Percentiles rank a stretch among this genome's conserved stretches.
These are phyloP conservation scores for Phanerotoma sp. DNA, from an alignment of 2,888 invertebrate species.

Conservation along the genomic window DNA sequence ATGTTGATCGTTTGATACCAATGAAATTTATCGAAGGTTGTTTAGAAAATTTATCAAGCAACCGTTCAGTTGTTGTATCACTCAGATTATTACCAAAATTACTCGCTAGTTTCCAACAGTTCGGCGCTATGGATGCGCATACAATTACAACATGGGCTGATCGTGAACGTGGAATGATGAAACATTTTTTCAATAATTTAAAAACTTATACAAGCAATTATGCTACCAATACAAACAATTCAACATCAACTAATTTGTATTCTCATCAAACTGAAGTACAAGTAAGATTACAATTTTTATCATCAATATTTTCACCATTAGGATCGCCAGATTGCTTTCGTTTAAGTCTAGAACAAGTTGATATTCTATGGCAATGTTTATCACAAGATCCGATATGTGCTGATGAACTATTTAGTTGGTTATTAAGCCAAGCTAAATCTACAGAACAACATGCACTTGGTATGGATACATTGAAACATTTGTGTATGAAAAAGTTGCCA, in stretches of 20 bases:
- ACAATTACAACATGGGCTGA: conserved; percentile 90
- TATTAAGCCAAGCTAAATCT: conserved; percentile 87
- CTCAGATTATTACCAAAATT: conserved; percentile 85
- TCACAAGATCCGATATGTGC: conserved; percentile 83
- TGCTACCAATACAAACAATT: conserved; percentile 40
- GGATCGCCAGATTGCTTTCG: conserved; percentile 89
- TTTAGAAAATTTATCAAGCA: conserved; percentile 82
- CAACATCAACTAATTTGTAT: conserved; percentile 57
- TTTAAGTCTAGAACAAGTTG: conserved; percentile 83
- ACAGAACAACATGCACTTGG: conserved; percentile 91
- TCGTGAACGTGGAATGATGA: conserved; percentile 89
- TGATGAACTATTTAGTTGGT: conserved; percentile 92
- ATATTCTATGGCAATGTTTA: conserved; percentile 88
- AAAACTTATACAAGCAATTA: conserved; percentile 67
- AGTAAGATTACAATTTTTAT: conserved; percentile 86
- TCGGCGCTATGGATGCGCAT: conserved; percentile 83
- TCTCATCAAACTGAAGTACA: conserved; percentile 87
- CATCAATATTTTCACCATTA: conserved; percentile 86
- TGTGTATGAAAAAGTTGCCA: conserved; percentile 87
- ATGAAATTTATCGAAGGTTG: conserved; percentile 96
- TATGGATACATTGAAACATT: conserved; percentile 80
- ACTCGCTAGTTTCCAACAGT: conserved; percentile 87
- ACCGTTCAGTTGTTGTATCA: conserved; percentile 88
- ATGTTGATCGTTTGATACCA: conserved; percentile 83
- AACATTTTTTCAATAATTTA: conserved; percentile 85